A percentile compares a stretch with the other conserved stretches of the same genome.
These are phyloP conservation scores for Homarus americanus DNA, from an alignment of 1,140 invertebrate species.

Conservation along the genomic window DNA sequence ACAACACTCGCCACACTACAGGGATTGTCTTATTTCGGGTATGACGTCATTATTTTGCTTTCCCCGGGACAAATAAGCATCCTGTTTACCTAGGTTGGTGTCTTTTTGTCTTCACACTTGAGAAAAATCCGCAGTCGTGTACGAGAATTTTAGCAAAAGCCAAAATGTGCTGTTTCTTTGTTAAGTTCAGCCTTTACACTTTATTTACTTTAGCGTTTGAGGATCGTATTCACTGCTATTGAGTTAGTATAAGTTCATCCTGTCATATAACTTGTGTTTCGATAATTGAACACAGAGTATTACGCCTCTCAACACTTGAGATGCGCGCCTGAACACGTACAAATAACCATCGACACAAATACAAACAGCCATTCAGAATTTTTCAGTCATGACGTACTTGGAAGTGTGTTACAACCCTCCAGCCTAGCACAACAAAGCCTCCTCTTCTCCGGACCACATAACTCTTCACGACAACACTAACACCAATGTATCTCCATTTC, in stretches of 20 bases:
- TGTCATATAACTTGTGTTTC: neutral
- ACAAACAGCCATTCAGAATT: neutral
- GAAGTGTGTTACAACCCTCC: neutral
- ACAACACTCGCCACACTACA: too few relatives aligned
- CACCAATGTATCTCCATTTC: too few relatives aligned
- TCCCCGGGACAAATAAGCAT: neutral
- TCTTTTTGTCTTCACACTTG: too few relatives aligned
- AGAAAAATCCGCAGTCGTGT: neutral
- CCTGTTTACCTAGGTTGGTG: neutral
- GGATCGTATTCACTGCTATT: too few relatives aligned
- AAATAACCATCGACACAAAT: neutral
- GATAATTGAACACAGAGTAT: neutral
- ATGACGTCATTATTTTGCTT: neutral
- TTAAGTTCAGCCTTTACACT: too few relatives aligned
- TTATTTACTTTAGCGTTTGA: too few relatives aligned
- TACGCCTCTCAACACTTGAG: neutral
- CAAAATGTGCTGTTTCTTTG: too few relatives aligned
- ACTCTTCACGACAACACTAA: too few relatives aligned
- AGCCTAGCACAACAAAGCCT: too few relatives aligned
- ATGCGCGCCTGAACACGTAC: neutral
- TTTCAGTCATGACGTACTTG: neutral
- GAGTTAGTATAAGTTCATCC: neutral
- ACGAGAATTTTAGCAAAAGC: too few relatives aligned
- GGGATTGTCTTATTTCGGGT: too few relatives aligned
- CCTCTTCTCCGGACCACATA: too few relatives aligned